Conservation (phyloP, 1,140 invertebrate genomes). For the Globodera rostochiensis region DNA sequence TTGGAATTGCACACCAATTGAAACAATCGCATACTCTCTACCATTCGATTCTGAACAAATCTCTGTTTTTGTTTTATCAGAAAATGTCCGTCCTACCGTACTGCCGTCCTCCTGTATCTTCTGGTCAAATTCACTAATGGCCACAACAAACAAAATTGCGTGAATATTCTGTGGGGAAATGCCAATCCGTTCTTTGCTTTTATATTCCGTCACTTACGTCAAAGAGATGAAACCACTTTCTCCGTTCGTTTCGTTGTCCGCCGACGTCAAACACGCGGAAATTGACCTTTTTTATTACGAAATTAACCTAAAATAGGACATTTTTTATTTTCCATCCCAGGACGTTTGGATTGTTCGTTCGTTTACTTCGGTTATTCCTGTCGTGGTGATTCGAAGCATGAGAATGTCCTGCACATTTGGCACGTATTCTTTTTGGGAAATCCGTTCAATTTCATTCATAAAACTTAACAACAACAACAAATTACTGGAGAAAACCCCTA, state of each 20-base stretch:
- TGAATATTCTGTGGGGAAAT: conserved; percentile 31
- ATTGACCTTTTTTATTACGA: conserved; percentile 26
- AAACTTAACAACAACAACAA: conserved; percentile 22
- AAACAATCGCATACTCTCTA: conserved; percentile 49
- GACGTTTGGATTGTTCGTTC: conserved; percentile 68
- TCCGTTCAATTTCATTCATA: conserved; percentile 85
- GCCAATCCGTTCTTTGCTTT: background rate
- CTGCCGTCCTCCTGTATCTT: conserved; percentile 92
- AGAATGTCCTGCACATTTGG: conserved; percentile 94
- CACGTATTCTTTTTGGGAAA: conserved; percentile 85
- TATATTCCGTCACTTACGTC: conserved; percentile 63
- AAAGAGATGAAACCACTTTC: conserved; percentile 98
- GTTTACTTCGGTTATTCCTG: conserved; percentile 71
- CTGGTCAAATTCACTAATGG: conserved; percentile 83
- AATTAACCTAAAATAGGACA: conserved; percentile 18
- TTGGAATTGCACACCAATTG: conserved; percentile 42
- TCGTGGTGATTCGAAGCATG: conserved; percentile 89
- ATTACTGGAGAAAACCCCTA: conserved; percentile 66
- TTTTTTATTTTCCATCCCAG: background rate
- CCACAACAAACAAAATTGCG: conserved; percentile 74
- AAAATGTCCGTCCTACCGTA: conserved; percentile 72
- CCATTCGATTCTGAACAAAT: conserved; percentile 52
- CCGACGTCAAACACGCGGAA: conserved; percentile 63
- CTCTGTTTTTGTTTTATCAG: conserved; percentile 58
- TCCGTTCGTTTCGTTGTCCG: conserved; percentile 82